Evolutionary conservation across 2,888 invertebrate species (phyloP), one percentile per base, ranked within the genome.

Genomic region (Cephus runcator): DNA sequence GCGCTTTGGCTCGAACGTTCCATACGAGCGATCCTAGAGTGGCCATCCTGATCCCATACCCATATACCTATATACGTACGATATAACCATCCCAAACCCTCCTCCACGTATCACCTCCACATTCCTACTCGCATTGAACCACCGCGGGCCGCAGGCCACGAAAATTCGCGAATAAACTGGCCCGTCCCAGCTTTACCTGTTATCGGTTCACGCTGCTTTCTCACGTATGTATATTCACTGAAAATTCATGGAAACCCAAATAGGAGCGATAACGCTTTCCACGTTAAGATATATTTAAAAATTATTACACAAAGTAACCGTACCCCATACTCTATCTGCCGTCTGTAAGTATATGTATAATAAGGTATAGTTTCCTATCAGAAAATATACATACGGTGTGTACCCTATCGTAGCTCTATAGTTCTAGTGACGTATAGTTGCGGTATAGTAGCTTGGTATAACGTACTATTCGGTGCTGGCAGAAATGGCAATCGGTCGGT

Each of bases 401-500:
- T 56, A 56, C 1, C 2, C 9, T 56, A 56, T 56, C 23, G 56
- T 56, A 9, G 23, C 9, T 40, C 40, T 23, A 9, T 23, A 56
- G 15, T 56, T 56, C 9, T 23, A 56, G 56, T 56, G 56, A 56
- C 56, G 56, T 56, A 56, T 56, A 56, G 56, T 56, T 40, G 40
- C 23, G 40, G 40, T 40, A 40, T 40, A 23, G 40, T 23, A 56
- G 23, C 56, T 56, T 23, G 9, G 23, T 56, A 56, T 56, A 56
- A 56, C 56, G 56, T 56, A 56, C 23, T 56, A 56, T 56, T 56
- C 56, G 56, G 56, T 56, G 23, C 56, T 56, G 56, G 56, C 23
- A 56, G 85, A 81, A 84, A 85, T 86, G 85, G 87, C 87, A 88
- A 89, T 88, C 87, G 88, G 86, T 82, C 84, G 81, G 40, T 82